Base-by-base conservation (phyloP, 2,113 vertebrate species). In the Corythaixoides concolor region DNA sequence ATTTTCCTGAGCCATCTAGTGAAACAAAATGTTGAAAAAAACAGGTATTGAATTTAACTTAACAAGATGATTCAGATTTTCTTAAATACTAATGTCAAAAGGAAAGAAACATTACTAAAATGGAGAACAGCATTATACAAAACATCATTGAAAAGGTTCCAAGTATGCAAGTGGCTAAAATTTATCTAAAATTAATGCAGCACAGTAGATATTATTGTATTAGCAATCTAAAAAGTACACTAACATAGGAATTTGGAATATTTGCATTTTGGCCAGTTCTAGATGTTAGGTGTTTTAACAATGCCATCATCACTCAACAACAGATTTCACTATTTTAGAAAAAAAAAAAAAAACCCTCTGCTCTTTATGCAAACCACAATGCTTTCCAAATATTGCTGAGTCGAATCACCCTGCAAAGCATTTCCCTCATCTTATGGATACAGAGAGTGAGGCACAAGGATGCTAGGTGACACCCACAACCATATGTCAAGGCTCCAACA, bases 401-500 rank as follows among this genome's bases (percentile, higher is more conserved):
- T 5, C 1, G 3, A 95, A 89, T 16, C 43, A 79, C 69, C 52
- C 59, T 49, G 69, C 27, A 87, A 68, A 93, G 63, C 39, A 22
- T 50, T 79, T 77, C n/a, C 43, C 47, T 78, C 35, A 66, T 59
- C 33, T 79, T 64, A 82, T 1, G 41, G 49, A 72, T 43, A 66
- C 13, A 73, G 47, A 78, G 67, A 86, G 58, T 22, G 53, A 85
- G 75, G 89, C 69, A 89, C 89, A 79, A 39, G 66, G 73, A 91
- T 45, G 66, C 30, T 60, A 59, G 73, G 86, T 92, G 94, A 94
- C 84, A 96, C 55, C 64, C 89, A 94, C 85, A 88, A 63, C 37
- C 82, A 67, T 73, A 89, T 72, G 78, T 58, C 41, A 85, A 41
- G 74, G 70, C 35, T 78, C 56, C 49, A 63, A 6, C 3, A 8